Conservation (phyloP, 2,797 vertebrate species). For the Micrastur ruficollis region DNA sequence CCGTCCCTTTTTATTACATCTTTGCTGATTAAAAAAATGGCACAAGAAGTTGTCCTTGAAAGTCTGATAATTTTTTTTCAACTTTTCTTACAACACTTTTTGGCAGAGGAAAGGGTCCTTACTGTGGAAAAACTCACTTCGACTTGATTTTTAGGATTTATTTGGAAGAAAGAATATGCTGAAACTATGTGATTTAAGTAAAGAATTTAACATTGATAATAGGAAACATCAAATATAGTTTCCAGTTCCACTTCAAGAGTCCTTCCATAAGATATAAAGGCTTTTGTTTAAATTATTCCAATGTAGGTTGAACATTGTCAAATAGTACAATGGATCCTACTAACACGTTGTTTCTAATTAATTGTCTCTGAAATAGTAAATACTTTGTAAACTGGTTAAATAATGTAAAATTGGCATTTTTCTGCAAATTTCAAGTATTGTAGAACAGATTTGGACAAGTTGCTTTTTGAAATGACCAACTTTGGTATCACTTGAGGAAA, state of each 20-base stretch:
- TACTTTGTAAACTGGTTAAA: conserved; percentile 56
- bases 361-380: conserved; percentile 4
- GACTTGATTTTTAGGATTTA: not conserved
- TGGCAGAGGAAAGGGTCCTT: not conserved
- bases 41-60: not conserved
- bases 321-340: conserved; percentile 5
- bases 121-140: conserved; percentile 17
- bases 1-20: not conserved
- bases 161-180: conserved; percentile 3
- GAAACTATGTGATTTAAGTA: not conserved
- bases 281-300: conserved; percentile 66
- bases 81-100: conserved; percentile 7
- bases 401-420: conserved; percentile 24
- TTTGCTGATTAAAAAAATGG: conserved; percentile 28
- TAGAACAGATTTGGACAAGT: conserved; percentile 26
- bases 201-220: conserved; percentile 13
- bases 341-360: not conserved
- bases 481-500: conserved; percentile 78
- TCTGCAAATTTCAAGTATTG: conserved; percentile 76
- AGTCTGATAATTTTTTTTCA: not conserved
- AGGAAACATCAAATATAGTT: conserved; percentile 51
- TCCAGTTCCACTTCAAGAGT: conserved; percentile 42
- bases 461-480: not conserved
- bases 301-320: conserved; percentile 51
- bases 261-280: not conserved